Evolutionary conservation across 2,113 vertebrate species (phyloP), one percentile per base, ranked within the genome.

Genomic region (Coptodon rendalli): DNA sequence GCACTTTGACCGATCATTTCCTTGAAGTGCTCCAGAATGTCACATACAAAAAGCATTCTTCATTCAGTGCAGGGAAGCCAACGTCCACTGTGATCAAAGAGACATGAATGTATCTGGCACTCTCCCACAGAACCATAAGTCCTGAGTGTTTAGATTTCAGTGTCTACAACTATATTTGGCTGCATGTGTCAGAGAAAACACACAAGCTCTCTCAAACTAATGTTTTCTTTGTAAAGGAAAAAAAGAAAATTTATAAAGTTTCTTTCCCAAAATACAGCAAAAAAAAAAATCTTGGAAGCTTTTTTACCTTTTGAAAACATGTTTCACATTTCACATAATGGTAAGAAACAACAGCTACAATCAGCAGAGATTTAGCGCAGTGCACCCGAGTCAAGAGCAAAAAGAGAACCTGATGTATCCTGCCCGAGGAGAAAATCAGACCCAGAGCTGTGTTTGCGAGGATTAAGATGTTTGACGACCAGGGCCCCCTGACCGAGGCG

Each of bases 1-100:
- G 94, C 94, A 94, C 94, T 96, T 96, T 96, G 95, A 93, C 92
- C 89, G 87, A 94, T 95, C 92, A 94, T 95, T 95, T 96, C 94
- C 93, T 94, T 89, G 80, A 91, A 94, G 93, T 91, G 89, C 91
- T 93, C 79, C 94, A 92, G 90, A 93, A 92, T 92, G 94, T 94
- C 95, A 96, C 93, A 95, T 94, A 93, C 81, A 92, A 86, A 93
- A 94, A 73, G 71, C 93, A 95, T 95, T 95, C 88, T 88, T 96
- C 95, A 95, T 88, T 34, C 87, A 56, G 82, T 2, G 19, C 59
- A 38, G 40, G 86, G 90, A 71, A 80, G 10, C 78, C 68, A 7
- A 19, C 29, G 22, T 92, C 91, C 50, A 59, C 56, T 9, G 71
- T 68, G 89, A 90, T 92, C 90, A 93, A 93, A 95, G 90, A 92